phyloP scores from a whole-genome alignment of 2,797 vertebrate genomes.

The Pangasius larnaudii region DNA sequence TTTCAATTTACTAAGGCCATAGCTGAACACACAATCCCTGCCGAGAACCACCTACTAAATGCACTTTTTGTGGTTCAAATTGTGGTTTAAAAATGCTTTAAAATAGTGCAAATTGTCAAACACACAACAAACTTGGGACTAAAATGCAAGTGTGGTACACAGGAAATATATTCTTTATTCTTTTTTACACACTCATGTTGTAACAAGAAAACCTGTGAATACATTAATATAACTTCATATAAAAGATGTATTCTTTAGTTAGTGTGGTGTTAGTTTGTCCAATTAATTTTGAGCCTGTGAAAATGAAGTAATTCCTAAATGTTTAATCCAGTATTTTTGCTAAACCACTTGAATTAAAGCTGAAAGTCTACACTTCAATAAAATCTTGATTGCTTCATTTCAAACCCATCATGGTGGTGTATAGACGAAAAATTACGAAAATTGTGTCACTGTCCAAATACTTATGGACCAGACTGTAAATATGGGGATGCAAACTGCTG shows the following conservation, averaged over 20 bases:
- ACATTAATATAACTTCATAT: background rate
- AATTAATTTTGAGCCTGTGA: background rate
- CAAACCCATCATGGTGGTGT: background rate
- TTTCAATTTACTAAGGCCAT: background rate
- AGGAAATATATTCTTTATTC: background rate
- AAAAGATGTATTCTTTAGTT: background rate
- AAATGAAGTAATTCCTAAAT: background rate
- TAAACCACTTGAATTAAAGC: background rate
- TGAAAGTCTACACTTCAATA: background rate
- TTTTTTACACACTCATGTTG: background rate
- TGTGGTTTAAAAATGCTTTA: background rate
- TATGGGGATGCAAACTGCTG: background rate
- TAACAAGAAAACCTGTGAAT: background rate
- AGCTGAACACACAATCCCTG: background rate
- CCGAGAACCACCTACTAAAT: background rate
- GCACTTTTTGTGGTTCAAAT: background rate
- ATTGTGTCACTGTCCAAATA: background rate
- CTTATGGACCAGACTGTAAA: background rate
- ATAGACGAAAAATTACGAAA: background rate
- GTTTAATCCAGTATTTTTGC: background rate
- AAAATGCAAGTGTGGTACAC: background rate
- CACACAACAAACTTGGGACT: background rate
- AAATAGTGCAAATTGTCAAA: background rate
- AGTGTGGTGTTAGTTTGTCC: background rate
- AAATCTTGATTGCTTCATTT: background rate